Evolutionary conservation across 2,797 vertebrate genomes (phyloP).

Genomic region (Typhlichthys subterraneus): DNA sequence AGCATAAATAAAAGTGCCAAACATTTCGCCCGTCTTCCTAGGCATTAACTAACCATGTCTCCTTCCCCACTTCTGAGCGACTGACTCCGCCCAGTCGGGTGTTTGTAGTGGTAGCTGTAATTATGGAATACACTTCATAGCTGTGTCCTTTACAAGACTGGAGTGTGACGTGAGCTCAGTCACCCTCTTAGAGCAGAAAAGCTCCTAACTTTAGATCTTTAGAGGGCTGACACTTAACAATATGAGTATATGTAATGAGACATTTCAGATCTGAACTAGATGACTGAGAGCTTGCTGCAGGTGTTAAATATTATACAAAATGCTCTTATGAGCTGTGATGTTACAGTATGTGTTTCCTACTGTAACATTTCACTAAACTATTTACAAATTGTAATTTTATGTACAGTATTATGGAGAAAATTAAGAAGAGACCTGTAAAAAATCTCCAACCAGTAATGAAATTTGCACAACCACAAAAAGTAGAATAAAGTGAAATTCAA

Average conservation of each 20-base stretch:
- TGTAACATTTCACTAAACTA: no score
- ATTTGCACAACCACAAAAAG: no score
- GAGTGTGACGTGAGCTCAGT: conserved; percentile 43
- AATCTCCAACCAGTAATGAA: no score
- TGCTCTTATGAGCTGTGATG: no score
- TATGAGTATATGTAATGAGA: conserved; percentile 15
- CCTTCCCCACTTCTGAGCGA: conserved; percentile 44
- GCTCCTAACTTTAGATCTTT: conserved; percentile 39
- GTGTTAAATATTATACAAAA: not conserved
- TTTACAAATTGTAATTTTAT: no score
- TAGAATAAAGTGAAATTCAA: no score
- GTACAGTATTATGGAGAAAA: no score
- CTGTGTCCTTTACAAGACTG: conserved; percentile 51
- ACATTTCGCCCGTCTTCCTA: conserved; percentile 52
- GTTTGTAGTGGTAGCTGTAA: conserved; percentile 72
- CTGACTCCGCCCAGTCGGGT: conserved; percentile 60
- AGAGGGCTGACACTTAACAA: conserved; percentile 26
- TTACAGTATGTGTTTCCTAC: no score
- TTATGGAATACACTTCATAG: conserved; percentile 54
- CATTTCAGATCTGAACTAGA: conserved; percentile 3
- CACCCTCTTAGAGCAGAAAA: conserved; percentile 29
- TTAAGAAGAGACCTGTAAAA: no score
- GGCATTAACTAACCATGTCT: conserved; percentile 70
- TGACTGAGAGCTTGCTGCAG: conserved; percentile 3
- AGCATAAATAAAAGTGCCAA: conserved; percentile 46